phyloP scores from a whole-genome alignment of 2,113 vertebrate species.

The Lepus americanus region DNA sequence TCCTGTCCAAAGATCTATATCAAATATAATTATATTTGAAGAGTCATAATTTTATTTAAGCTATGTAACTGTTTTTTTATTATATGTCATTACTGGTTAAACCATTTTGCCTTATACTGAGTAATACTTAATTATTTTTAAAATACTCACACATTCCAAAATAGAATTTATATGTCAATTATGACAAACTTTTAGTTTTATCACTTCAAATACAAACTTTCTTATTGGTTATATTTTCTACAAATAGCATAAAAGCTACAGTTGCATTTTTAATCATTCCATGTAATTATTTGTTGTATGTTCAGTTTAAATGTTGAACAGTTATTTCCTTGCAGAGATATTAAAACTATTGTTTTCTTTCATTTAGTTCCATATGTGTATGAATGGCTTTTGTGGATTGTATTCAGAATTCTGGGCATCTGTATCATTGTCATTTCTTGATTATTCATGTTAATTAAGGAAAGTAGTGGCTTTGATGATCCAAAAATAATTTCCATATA shows the following conservation, averaged over 20 bases:
- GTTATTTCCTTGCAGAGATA: neutral
- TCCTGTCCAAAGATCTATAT: neutral
- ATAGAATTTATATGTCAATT: neutral
- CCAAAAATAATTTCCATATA: neutral
- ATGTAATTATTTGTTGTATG: neutral
- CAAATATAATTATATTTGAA: neutral
- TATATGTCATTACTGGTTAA: neutral
- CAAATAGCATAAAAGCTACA: neutral
- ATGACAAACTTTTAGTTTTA: neutral
- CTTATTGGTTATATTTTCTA: neutral
- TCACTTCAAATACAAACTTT: neutral
- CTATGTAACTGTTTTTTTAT: neutral
- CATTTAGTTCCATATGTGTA: neutral
- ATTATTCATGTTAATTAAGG: neutral
- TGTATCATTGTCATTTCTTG: neutral
- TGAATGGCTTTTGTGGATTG: neutral
- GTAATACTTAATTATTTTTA: neutral
- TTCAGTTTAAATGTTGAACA: neutral
- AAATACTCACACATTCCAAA: neutral
- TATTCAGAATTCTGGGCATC: neutral
- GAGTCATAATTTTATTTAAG: neutral
- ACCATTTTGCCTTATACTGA: neutral
- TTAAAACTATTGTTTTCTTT: neutral
- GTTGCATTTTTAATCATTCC: neutral
- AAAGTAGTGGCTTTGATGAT: neutral